Evolutionary conservation across 2,888 invertebrate species (phyloP).

Genomic region (Limenitis camilla): DNA sequence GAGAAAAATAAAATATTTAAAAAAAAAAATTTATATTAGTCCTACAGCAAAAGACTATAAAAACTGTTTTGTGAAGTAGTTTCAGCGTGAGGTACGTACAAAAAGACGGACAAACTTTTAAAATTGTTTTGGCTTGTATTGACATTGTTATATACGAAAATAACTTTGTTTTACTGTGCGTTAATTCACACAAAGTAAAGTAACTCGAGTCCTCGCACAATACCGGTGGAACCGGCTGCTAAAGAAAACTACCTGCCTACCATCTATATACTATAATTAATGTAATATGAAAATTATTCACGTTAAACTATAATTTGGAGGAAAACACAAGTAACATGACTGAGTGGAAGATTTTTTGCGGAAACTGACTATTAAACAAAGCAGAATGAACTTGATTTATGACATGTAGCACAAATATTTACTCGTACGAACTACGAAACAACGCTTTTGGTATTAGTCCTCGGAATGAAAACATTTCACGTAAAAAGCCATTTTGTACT

Average conservation of each 20-base stretch:
- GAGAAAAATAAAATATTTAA: no score
- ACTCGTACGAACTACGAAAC: no score
- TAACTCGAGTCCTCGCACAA: conserved; percentile 21
- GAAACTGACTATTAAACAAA: no score
- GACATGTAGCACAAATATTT: no score
- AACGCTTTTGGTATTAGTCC: no score
- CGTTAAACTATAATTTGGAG: not conserved
- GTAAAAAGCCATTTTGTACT: no score
- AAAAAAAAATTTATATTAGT: no score
- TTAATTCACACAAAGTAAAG: conserved; percentile 12
- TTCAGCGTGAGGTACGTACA: no score
- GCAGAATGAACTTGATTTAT: no score
- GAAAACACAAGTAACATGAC: not conserved
- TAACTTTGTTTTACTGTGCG: conserved; percentile 9
- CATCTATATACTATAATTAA: conserved; percentile 16
- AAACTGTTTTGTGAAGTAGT: no score
- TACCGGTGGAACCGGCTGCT: conserved; percentile 27
- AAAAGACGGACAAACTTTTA: not conserved
- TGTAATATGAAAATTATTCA: conserved; percentile 18
- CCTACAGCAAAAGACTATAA: no score
- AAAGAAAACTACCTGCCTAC: conserved; percentile 21
- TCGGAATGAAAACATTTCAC: no score
- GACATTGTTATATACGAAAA: conserved; percentile 3
- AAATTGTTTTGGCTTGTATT: not conserved
- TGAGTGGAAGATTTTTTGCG: not conserved